Evolutionary conservation across 1,140 invertebrate species (phyloP), one percentile per base, ranked within the genome.

Genomic region (Drosophila auraria): DNA sequence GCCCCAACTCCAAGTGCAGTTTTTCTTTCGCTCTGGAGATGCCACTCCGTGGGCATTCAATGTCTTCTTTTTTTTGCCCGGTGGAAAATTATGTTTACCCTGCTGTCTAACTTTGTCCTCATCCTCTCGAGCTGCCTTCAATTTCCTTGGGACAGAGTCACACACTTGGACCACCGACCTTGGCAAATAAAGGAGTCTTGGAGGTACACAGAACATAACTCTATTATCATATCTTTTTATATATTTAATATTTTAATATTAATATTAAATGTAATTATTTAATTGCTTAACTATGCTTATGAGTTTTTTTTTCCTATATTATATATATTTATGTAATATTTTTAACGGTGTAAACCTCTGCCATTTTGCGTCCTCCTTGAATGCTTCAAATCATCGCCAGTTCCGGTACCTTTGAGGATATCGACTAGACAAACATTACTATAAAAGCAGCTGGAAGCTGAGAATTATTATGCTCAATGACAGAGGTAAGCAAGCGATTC

Each of bases 41-140:
- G 30, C 17, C n/a, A n/a, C 36, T 36, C 45, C 47, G 44, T 44
- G 63, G 70, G 51, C 70, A 60, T 33, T 53, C n/a, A 70, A 73
- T 73, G 54, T 73, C 61, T 66, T 59, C 66, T n/a, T 50, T 66
- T 61, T 74, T 66, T 62, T 66, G 78, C 53, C 53, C 53, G 60
- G 57, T 50, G 83, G 59, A 69, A 87, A 83, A 87, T 83, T 78
- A 87, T 87, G 80, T 87, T 87, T 87, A 87, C 80, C 78, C 75
- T 77, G 69, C 76, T 75, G 50, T 83, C 66, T 83, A 72, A 82
- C 78, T 76, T 82, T 50, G 59, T 59, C 42, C 83, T 66, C 58
- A 69, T 53, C 58, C 65, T 14, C 4, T n/a, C 7, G 12, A 25
- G 45, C 17, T 49, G 42, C 27, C 64, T 49, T 36, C 57, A 12